Evolutionary conservation across 2,797 vertebrate genomes (phyloP), one percentile per base, ranked within the genome.

Genomic region (Enteromius viviparus): DNA sequence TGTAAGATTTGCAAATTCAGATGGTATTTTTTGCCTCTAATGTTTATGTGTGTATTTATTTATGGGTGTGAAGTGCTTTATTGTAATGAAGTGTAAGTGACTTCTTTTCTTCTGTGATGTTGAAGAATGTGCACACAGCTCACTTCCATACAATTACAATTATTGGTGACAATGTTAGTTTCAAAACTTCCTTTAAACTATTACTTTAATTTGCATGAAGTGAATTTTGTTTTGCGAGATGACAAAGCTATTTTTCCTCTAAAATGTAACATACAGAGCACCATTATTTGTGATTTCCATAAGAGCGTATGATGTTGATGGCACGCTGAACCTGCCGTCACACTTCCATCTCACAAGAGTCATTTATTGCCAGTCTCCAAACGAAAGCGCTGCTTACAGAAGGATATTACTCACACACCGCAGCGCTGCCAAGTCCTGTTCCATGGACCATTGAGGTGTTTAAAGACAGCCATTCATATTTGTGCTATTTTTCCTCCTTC

Each of bases 381-480:
- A 94, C 91, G 89, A 91, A 93, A 90, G 88, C 88, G 88, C 88
- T 89, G 91, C 91, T 87, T 89, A 90, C 89, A 90, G 93, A 94
- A 88, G 89, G 90, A 94, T 92, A 94, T 94, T 94, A 94, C 92
- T 94, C 93, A 94, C 89, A 88, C 85, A 80, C 87, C 66, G 76
- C 78, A 71, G 66, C 53, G 71, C 88, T 93, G 94, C 93, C 93
- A 94, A 94, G 89, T 92, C 80, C 89, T 91, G 88, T 91, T 92
- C 90, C 89, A 90, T 91, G 90, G 88, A 89, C 91, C 92, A 94
- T 93, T 94, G 93, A 90, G 89, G 89, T 90, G 91, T 92, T 94
- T 94, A 93, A 94, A 94, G 90, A 92, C 91, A 89, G 89, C 88
- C 92, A 92, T 93, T 94, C 90, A 93, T 93, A 92, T 92, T 92